Conservation (phyloP, 2,113 vertebrate species). For the Megaptera novaeangliae region DNA sequence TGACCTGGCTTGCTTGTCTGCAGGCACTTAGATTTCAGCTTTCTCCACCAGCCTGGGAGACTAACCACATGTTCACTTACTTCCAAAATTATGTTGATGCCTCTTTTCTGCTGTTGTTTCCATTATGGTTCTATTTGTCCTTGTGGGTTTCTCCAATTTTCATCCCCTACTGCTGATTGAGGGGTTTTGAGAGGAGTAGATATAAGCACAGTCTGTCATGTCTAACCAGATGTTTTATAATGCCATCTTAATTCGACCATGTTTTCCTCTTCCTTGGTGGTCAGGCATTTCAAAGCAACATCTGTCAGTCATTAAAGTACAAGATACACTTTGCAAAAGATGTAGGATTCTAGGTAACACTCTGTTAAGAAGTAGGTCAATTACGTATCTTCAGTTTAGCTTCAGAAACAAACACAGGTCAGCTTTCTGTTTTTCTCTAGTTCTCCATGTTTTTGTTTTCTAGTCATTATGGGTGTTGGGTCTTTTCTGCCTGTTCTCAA, state of each 20-base stretch:
- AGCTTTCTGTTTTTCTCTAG: neutral
- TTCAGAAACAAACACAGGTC: neutral
- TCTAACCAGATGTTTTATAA: neutral
- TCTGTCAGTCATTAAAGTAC: neutral
- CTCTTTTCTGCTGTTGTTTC: neutral
- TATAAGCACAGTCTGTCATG: neutral
- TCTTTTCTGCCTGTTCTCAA: neutral
- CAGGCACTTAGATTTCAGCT: neutral
- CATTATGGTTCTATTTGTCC: neutral
- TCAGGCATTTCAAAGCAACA: constrained; percentile 16
- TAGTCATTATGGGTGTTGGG: neutral
- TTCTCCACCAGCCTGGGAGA: neutral
- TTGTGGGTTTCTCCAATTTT: neutral
- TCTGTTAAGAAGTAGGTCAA: constrained; percentile 8
- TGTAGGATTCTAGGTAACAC: neutral
- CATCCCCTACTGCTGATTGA: neutral
- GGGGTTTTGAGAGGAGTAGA: neutral
- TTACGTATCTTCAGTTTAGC: neutral
- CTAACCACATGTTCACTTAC: neutral
- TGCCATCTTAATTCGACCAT: neutral
- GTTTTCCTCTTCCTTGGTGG: neutral
- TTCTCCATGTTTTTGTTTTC: neutral
- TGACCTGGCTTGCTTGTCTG: neutral
- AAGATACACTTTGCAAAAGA: neutral
- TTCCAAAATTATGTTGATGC: neutral